Evolutionary conservation across 2,888 invertebrate species (phyloP), one percentile per base, ranked within the genome.

Genomic region (Plusia festucae): DNA sequence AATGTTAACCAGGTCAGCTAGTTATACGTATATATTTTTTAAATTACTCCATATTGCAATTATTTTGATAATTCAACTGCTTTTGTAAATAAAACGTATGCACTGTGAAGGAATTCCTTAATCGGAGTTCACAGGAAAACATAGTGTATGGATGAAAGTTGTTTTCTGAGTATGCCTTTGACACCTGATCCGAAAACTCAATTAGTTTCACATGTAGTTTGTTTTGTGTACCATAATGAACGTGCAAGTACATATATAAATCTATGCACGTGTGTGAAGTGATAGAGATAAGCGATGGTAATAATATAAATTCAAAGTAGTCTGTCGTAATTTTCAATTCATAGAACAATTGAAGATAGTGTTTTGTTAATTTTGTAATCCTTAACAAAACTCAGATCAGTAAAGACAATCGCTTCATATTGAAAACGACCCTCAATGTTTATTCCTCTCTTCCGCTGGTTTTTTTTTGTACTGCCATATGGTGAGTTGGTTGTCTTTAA

Each of bases 151-250:
- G 40, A 18, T 20, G 5, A 11, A n/a, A 49, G 0, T 20, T 49
- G 3, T 49, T 20, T 18, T 9, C 18, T 18, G 46, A 49, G 46
- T 11, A 20, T 7, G 18, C 20, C 11, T 49, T 49, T 49, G 46
- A 49, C 20, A 49, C 46, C 46, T 49, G 46, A 49, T 11, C 46
- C 46, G 46, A 20, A 49, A 46, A 49, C 46, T 18, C 20, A 18
- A 49, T 49, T 49, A 49, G 46, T 20, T 49, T 49, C 20, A 9
- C 46, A 11, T 18, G 46, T 11, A 11, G 46, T 20, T 49, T 49
- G 18, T 49, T 46, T 49, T 20, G 11, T 44, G 44, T 44, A 44
- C 16, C 16, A 20, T 9, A 2, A 49, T 20, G 46, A 20, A 40
- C 18, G 40, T 40, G n/a, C n/a, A 11, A 11, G 11, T 18, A 20